A percentile compares a stretch with the other conserved stretches of the same genome.
Evolutionary conservation across 2,888 invertebrate species (phyloP).

Genomic region (Hirtodrosophila cameraria): DNA sequence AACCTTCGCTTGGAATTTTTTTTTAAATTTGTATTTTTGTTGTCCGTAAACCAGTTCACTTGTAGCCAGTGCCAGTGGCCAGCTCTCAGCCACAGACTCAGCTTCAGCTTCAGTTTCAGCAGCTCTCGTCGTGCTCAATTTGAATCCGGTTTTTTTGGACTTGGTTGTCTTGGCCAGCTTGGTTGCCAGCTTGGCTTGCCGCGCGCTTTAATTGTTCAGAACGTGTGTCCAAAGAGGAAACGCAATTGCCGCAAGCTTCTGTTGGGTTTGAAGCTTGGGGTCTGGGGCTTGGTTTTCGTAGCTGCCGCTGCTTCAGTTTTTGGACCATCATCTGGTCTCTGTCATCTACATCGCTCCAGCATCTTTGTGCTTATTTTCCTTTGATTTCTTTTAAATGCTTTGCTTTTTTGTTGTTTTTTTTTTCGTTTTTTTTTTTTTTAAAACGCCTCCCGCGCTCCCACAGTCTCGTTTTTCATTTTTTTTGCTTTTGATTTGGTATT

Average conservation of each 20-base stretch:
- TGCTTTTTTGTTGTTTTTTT: conserved; percentile 43
- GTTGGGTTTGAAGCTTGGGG: conserved; percentile 62
- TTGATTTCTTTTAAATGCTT: conserved; percentile 73
- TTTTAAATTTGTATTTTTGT: conserved; percentile 23
- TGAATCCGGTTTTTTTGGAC: conserved; percentile 78
- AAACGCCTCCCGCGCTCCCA: conserved; percentile 76
- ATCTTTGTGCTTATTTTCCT: conserved; percentile 57
- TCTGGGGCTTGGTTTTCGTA: conserved; percentile 25
- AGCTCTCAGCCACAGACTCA: conserved; percentile 38
- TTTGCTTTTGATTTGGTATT: conserved; percentile 17
- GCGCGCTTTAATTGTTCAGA: conserved; percentile 76
- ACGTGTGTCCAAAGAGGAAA: conserved; percentile 79
- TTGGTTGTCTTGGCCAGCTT: conserved; percentile 48
- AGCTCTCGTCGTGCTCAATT: conserved; percentile 69
- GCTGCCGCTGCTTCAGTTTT: conserved; percentile 41
- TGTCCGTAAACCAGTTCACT: conserved; percentile 75
- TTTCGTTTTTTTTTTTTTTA: conserved; percentile 28
- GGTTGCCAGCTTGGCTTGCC: conserved; percentile 62
- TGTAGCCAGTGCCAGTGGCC: conserved; percentile 79
- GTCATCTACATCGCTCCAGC: conserved; percentile 48
- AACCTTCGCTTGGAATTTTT: conserved; percentile 73
- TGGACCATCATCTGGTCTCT: conserved; percentile 50
- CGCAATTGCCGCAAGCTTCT: conserved; percentile 81
- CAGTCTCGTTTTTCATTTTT: conserved; percentile 48
- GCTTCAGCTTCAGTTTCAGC: conserved; percentile 49